Percentiles rank a stretch among this genome's conserved stretches.
These are phyloP conservation scores for Lasiommata megera DNA, from an alignment of 2,888 invertebrate species.

Conservation along the genomic window DNA sequence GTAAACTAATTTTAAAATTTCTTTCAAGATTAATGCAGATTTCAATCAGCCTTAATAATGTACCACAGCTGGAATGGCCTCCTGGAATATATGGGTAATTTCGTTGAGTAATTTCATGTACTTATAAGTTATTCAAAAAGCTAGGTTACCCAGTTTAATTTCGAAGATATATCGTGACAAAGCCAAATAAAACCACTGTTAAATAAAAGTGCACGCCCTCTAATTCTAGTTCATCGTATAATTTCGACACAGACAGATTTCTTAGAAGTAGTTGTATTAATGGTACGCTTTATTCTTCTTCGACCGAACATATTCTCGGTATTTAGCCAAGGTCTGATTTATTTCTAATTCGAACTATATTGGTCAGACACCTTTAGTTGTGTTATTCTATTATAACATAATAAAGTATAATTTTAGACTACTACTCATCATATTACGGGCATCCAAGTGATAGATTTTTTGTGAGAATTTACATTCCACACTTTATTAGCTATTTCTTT, in stretches of 20 bases:
- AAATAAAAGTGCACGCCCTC: conserved; percentile 29
- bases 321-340: not conserved
- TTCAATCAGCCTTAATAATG: too few species aligned
- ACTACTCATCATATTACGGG: too few species aligned
- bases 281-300: not conserved
- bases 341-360: not conserved
- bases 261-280: conserved; percentile 1
- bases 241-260: conserved; percentile 12
- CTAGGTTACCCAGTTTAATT: conserved; percentile 17
- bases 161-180: conserved; percentile 47
- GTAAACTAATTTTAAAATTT: too few species aligned
- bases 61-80: too few species aligned
- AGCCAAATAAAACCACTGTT: conserved; percentile 41
- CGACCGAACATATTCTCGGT: not conserved
- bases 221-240: conserved; percentile 11
- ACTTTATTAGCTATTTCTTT: too few species aligned
- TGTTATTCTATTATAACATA: not conserved
- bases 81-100: too few species aligned
- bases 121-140: not conserved
- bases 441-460: too few species aligned
- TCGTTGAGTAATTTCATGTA: too few species aligned
- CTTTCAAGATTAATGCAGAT: too few species aligned
- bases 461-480: too few species aligned
- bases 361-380: not conserved
- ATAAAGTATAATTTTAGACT: too few species aligned